These are phyloP conservation scores for Heteropelma amictum DNA, from an alignment of 2,888 invertebrate species.

Conservation along the genomic window DNA sequence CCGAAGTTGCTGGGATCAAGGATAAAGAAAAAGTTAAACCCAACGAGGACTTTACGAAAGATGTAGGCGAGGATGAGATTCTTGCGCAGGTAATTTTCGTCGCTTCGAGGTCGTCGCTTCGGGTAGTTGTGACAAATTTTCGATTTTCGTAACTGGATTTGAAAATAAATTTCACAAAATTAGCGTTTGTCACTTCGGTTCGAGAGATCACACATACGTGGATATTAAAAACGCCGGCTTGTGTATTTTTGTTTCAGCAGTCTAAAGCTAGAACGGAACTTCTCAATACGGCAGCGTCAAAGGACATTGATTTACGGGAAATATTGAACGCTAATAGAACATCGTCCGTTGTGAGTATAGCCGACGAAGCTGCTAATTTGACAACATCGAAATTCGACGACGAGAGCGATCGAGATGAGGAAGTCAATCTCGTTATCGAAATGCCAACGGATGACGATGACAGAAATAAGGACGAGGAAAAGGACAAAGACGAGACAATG, in stretches of 20 bases:
- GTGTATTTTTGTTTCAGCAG: not conserved
- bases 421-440: slow-evolving; percentile 73
- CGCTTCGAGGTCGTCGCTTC: too few relatives aligned
- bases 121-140: not conserved
- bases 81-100: slow-evolving; percentile 62
- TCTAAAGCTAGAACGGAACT: slow-evolving; percentile 36
- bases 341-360: slow-evolving; percentile 67
- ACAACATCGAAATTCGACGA: slow-evolving; percentile 72
- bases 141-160: not conserved
- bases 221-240: not conserved
- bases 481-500: slow-evolving; percentile 60
- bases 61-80: slow-evolving; percentile 66
- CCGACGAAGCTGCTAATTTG: slow-evolving; percentile 71
- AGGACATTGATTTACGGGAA: slow-evolving; percentile 78
- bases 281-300: slow-evolving; percentile 58
- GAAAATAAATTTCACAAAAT: too few relatives aligned
- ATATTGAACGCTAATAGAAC: slow-evolving; percentile 68
- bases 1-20: slow-evolving; percentile 48
- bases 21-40: slow-evolving; percentile 58
- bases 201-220: not conserved
- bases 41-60: slow-evolving; percentile 67
- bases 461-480: slow-evolving; percentile 70
- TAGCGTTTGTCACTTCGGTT: too few relatives aligned
- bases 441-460: slow-evolving; percentile 74
- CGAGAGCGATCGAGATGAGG: slow-evolving; percentile 76